Conservation (phyloP, 2,797 vertebrate species). For the Coracias cyanogaster region DNA sequence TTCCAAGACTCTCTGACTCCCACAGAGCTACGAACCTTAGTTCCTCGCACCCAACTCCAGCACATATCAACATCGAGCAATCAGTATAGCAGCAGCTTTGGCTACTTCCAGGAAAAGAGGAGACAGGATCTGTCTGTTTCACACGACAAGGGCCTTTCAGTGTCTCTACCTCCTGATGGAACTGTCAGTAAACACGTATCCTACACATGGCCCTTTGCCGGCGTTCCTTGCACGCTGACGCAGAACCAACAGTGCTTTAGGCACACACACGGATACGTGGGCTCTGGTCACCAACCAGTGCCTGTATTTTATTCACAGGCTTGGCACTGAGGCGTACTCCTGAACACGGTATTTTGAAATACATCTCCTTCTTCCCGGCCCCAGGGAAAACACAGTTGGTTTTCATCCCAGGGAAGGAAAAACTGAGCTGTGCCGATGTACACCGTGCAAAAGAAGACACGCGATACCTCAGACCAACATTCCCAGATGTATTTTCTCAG, state of each 20-base stretch:
- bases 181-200: fast-evolving
- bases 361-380: not conserved
- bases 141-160: not conserved
- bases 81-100: not conserved
- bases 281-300: not conserved
- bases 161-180: not conserved
- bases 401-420: not conserved
- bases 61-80: not conserved
- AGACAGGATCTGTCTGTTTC: not conserved
- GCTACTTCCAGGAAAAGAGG: not conserved
- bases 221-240: fast-evolving
- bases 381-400: not conserved
- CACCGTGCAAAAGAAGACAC: not conserved
- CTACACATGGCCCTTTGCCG: fast-evolving
- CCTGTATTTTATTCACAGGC: not conserved
- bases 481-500: not conserved
- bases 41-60: not conserved
- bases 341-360: not conserved
- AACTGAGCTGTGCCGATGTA: fast-evolving
- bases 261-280: fast-evolving
- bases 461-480: not conserved
- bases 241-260: not conserved
- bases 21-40: not conserved
- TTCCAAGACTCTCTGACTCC: not conserved
- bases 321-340: not conserved